Conservation (phyloP, 2,888 invertebrate species). For the Gastrophysa polygoni region DNA sequence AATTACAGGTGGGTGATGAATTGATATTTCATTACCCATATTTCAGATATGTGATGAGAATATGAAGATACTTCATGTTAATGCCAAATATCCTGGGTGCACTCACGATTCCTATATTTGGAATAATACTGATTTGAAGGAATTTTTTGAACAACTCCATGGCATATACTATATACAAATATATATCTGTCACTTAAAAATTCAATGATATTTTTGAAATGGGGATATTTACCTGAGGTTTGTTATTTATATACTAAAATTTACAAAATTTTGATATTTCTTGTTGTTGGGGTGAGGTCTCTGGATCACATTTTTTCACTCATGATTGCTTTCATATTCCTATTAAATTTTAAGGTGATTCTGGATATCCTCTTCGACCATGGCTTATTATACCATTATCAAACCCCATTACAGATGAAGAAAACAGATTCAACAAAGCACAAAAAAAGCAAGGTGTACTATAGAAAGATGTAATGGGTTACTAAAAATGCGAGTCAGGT, state of each 20-base stretch:
- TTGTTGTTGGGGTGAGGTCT: no score
- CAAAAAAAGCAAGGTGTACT: constrained; percentile 11
- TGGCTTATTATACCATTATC: no score
- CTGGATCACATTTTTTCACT: background rate
- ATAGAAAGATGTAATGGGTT: constrained; percentile 25
- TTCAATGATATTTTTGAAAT: no score
- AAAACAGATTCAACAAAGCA: no score
- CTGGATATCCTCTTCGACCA: no score
- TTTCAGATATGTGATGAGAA: constrained; percentile 5
- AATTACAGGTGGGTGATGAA: no score
- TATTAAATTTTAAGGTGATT: no score
- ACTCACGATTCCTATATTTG: constrained; percentile 25
- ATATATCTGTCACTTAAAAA: no score
- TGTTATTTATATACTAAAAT: constrained; percentile 9
- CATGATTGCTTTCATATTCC: no score
- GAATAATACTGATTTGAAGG: no score
- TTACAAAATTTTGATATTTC: background rate
- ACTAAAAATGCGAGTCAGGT: constrained; percentile 23
- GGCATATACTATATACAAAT: no score
- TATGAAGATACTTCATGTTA: constrained; percentile 4
- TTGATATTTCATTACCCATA: background rate
- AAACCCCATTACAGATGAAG: constrained; percentile 1
- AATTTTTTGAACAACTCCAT: no score
- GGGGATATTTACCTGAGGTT: constrained; percentile 9
- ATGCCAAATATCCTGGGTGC: constrained; percentile 5